These are phyloP conservation scores for Ceramica pisi DNA, from an alignment of 2,888 invertebrate genomes.

Conservation along the genomic window DNA sequence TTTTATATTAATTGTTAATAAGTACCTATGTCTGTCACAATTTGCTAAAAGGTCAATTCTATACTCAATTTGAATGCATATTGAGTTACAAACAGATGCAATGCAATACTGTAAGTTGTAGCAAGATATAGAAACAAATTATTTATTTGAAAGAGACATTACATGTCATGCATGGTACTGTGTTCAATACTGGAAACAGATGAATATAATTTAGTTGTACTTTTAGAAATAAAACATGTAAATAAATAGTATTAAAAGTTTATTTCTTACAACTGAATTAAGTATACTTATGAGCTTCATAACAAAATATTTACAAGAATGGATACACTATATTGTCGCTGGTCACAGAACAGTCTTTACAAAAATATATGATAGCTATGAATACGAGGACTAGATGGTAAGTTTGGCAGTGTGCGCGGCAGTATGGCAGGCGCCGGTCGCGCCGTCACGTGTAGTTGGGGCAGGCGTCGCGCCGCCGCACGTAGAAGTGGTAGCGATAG, in stretches of 20 bases:
- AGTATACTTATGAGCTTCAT: constrained; percentile 58
- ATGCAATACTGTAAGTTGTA: background rate
- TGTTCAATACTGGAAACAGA: constrained; percentile 4
- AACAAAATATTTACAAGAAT: constrained; percentile 80
- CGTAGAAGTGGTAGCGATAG: constrained; percentile 96
- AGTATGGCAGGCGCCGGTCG: constrained; percentile 67
- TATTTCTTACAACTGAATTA: constrained; percentile 65
- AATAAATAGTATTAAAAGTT: constrained; percentile 69
- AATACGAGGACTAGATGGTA: constrained; percentile 55
- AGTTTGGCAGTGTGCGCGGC: constrained; percentile 54
- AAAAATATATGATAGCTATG: constrained; percentile 55
- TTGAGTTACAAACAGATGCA: background rate
- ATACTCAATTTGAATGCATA: constrained; percentile 15
- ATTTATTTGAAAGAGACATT: background rate
- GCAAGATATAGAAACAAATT: background rate
- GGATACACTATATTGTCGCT: constrained; percentile 70
- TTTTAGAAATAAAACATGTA: constrained; percentile 57
- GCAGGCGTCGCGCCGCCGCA: constrained; percentile 93
- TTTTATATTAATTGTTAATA: background rate
- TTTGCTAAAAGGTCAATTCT: background rate
- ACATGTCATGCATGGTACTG: background rate
- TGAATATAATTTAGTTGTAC: constrained; percentile 22
- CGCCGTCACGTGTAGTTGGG: constrained; percentile 82
- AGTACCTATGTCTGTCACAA: background rate
- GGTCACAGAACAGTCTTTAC: constrained; percentile 61